Evolutionary conservation across 2,888 invertebrate genomes (phyloP), one percentile per base, ranked within the genome.

Genomic region (Sylvicola fuscatus): DNA sequence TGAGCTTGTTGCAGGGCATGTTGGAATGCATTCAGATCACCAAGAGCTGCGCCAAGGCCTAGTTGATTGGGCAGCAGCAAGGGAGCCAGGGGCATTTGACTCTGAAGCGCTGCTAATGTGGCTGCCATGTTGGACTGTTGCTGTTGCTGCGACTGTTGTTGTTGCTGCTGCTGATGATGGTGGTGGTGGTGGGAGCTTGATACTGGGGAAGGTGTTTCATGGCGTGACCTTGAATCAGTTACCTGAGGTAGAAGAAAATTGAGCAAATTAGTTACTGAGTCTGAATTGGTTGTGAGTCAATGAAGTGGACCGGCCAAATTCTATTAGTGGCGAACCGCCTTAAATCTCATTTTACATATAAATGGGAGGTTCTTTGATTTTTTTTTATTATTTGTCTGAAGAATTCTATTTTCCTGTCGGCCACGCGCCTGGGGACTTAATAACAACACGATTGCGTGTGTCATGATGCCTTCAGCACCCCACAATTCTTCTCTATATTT

Each of bases 1-100:
- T 58, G 57, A 29, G 14, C 14, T 7, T 13, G 12, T n/a, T 38
- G 38, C 14, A 38, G 11, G 11, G 35, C 35, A 33, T 38, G 38
- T 17, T 38, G 38, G 7, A 38, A 26, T n/a, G 38, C 12, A 14
- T 31, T 32, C 12, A 38, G 13, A 27, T 38, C 38, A 11, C 28
- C 33, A 11, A 13, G 16, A 10, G 38, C 26, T 14, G 17, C n/a
- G 5, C 32, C 33, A 30, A 56, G 38, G 13, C 38, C 39, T 8
- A 41, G 14, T 27, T 54, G 53, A 40, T 52, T 51, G 40, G 53
- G 54, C 17, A 53, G 38, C 14, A 53, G 38, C n/a, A 53, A 38
- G 14, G 52, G 50, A 8, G 48, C 47, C 21, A 53, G 41, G 1
- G 52, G 51, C 2, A 40, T 13, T 38, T 41, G 41, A 42, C 46